phyloP scores from a whole-genome alignment of 2,888 invertebrate genomes.

The Agonopterix heracliana region DNA sequence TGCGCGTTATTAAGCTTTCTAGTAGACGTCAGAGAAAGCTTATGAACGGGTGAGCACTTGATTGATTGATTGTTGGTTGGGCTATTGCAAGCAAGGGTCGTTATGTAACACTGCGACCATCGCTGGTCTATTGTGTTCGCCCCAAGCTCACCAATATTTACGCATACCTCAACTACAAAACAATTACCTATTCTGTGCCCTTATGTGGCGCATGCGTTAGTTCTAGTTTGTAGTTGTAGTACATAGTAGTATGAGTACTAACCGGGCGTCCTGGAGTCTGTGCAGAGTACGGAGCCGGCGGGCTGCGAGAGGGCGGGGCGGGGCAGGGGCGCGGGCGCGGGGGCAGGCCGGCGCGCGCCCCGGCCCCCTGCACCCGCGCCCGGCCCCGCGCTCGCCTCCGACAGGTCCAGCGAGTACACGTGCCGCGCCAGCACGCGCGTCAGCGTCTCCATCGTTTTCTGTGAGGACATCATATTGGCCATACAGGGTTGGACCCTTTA shows the following conservation, averaged over 20 bases:
- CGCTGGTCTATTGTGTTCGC: too few species aligned
- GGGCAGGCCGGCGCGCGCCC: slow-evolving; percentile 18
- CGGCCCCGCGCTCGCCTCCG: slow-evolving; percentile 85
- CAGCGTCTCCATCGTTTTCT: slow-evolving; percentile 98
- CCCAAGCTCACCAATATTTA: too few species aligned
- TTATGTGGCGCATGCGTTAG: too few species aligned
- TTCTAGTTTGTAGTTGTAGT: background rate
- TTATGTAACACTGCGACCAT: too few species aligned
- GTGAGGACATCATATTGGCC: slow-evolving; percentile 7
- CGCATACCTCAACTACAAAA: too few species aligned
- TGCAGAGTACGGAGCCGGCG: slow-evolving; percentile 14
- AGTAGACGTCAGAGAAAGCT: too few species aligned
- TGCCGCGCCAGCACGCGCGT: slow-evolving; percentile 96
- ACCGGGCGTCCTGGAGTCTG: slow-evolving; percentile 36
- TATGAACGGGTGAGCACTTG: too few species aligned
- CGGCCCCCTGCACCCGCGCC: slow-evolving; percentile 75
- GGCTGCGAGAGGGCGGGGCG: slow-evolving; percentile 32
- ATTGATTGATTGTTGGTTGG: too few species aligned
- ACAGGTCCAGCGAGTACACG: slow-evolving; percentile 94
- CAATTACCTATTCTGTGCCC: too few species aligned
- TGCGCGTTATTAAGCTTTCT: too few species aligned
- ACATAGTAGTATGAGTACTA: background rate
- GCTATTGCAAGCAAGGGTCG: too few species aligned
- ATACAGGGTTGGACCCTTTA: too few species aligned
- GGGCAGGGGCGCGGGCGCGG: slow-evolving; percentile 26